A percentile compares a stretch with the other conserved stretches of the same genome.
Conservation (phyloP, 2,888 invertebrate genomes). For the Mechanitis messenoides region DNA sequence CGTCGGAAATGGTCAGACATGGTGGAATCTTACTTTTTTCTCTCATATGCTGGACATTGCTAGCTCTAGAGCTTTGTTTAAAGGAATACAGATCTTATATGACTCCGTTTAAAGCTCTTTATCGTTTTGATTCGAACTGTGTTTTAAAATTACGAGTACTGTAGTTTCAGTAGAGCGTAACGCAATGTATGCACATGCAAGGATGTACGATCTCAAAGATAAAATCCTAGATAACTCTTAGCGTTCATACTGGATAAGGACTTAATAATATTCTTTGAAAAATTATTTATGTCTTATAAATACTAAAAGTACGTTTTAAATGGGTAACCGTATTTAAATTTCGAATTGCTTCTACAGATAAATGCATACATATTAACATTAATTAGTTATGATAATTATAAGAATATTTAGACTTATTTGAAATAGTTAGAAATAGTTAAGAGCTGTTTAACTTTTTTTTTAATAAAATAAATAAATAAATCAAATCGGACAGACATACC, state of each 20-base stretch:
- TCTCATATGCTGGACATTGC: constrained; percentile 64
- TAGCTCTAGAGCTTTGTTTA: constrained; percentile 51
- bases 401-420: too few species aligned
- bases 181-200: constrained; percentile 42
- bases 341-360: too few species aligned
- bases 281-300: constrained; percentile 6
- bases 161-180: constrained; percentile 43
- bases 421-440: too few species aligned
- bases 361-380: too few species aligned
- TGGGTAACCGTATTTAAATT: too few species aligned
- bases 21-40: constrained; percentile 69
- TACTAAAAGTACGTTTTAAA: constrained; percentile 9
- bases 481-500: too few species aligned
- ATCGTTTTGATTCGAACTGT: constrained; percentile 26
- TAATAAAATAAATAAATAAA: too few species aligned
- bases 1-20: constrained; percentile 77
- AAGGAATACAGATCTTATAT: constrained; percentile 35
- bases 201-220: constrained; percentile 35
- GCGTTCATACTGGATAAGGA: constrained; percentile 18
- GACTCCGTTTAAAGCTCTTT: constrained; percentile 11
- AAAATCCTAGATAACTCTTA: constrained; percentile 29
- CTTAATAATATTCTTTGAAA: constrained; percentile 7
- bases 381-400: too few species aligned
- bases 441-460: too few species aligned
- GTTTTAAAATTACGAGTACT: constrained; percentile 38